Percentiles rank a stretch among this genome's conserved stretches.
These are phyloP conservation scores for Epinotia brunnichana DNA, from an alignment of 2,888 invertebrate species.

Conservation along the genomic window DNA sequence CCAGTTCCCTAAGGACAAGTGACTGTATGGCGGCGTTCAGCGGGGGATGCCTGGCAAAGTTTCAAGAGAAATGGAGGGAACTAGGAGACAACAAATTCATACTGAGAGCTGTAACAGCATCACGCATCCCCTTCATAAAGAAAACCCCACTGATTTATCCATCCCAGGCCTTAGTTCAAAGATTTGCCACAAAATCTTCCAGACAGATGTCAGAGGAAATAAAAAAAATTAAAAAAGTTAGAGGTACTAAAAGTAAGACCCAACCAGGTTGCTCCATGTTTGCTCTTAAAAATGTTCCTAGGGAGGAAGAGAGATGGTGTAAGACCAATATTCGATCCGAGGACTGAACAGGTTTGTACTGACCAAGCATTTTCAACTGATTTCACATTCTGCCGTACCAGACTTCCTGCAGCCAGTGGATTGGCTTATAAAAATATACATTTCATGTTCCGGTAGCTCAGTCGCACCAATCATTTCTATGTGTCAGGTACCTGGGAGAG, in stretches of 20 bases:
- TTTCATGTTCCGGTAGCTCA: background rate
- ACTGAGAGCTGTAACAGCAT: background rate
- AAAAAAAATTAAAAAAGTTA: background rate
- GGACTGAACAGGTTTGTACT: constrained; percentile 13
- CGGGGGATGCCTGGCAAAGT: constrained; percentile 19
- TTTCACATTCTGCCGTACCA: background rate
- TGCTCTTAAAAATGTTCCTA: constrained; percentile 3
- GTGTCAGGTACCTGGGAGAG: constrained; percentile 24
- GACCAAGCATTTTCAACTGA: constrained; percentile 2
- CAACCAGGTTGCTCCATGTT: background rate
- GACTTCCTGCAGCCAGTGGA: no score
- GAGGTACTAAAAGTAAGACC: background rate
- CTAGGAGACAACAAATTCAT: constrained; percentile 12
- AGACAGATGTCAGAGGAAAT: background rate
- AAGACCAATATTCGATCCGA: constrained; percentile 13
- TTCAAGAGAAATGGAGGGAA: constrained; percentile 6
- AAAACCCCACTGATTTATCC: background rate
- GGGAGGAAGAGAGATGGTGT: constrained; percentile 1
- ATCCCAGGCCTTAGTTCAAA: background rate
- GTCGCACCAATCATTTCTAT: constrained; percentile 24
- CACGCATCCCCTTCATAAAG: constrained; percentile 3
- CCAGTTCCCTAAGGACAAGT: background rate
- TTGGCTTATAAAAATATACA: no score
- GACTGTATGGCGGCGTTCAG: constrained; percentile 8
- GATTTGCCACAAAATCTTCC: background rate